Evolutionary conservation across 2,888 invertebrate species (phyloP).

Genomic region (Oscheius sp.): DNA sequence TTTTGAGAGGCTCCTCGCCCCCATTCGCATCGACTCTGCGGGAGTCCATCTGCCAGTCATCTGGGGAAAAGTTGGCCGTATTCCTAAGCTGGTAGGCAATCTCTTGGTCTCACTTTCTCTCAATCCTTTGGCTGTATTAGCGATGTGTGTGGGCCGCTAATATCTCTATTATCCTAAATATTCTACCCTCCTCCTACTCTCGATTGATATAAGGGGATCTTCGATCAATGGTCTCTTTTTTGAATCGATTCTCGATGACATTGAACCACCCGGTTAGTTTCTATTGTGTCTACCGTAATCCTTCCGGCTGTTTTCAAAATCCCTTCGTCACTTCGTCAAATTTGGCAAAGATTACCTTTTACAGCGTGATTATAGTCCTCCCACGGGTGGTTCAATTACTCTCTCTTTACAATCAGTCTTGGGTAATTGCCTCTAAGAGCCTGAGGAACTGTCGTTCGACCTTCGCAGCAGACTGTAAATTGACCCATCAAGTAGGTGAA

Average conservation of each 20-base stretch:
- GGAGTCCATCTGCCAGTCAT: neutral
- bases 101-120: too few relatives aligned
- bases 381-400: slow-evolving; percentile 7
- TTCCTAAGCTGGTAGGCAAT: too few relatives aligned
- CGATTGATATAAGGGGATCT: too few relatives aligned
- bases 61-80: neutral
- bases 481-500: neutral
- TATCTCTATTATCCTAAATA: too few relatives aligned
- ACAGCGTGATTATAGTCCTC: neutral
- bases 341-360: slow-evolving; percentile 19
- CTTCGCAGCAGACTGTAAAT: slow-evolving; percentile 23
- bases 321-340: neutral
- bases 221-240: too few relatives aligned
- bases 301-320: neutral
- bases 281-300: neutral
- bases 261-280: slow-evolving; percentile 4
- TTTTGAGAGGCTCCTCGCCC: slow-evolving; percentile 22
- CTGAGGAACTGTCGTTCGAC: neutral
- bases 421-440: neutral
- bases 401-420: neutral
- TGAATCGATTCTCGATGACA: slow-evolving; percentile 8
- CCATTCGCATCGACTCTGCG: slow-evolving; percentile 19
- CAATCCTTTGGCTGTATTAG: too few relatives aligned
- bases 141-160: neutral
- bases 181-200: neutral